A percentile compares a stretch with the other conserved stretches of the same genome.
Evolutionary conservation across 1,140 invertebrate species (phyloP).

Genomic region (Aporrectodea caliginosa): DNA sequence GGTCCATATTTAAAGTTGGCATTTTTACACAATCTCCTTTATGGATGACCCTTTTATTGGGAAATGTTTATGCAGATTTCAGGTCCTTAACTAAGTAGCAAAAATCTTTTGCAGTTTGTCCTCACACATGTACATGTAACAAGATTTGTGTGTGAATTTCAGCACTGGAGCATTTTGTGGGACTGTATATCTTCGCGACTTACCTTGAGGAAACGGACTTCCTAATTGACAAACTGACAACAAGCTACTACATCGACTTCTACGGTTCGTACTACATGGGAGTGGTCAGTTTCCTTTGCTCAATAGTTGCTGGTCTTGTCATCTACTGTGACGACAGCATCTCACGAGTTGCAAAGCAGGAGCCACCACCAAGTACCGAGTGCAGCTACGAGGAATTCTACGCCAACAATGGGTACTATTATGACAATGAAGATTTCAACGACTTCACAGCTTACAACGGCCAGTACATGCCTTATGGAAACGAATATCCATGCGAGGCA

Average conservation of each 20-base stretch:
- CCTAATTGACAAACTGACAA: neutral
- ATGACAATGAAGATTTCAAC: constrained; percentile 5
- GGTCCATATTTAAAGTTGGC: no score
- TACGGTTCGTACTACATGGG: constrained; percentile 26
- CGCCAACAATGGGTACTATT: constrained; percentile 7
- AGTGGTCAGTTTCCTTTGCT: constrained; percentile 20
- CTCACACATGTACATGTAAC: no score
- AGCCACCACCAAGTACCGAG: neutral
- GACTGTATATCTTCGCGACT: constrained; percentile 19
- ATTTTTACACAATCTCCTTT: no score
- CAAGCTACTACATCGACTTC: constrained; percentile 20
- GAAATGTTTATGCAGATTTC: no score
- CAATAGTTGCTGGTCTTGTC: constrained; percentile 8
- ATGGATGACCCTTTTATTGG: no score
- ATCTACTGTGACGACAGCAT: constrained; percentile 10
- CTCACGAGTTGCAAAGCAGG: neutral
- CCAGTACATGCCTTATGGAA: neutral
- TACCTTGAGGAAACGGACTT: constrained; percentile 25
- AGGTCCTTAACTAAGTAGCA: no score
- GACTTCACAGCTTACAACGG: neutral
- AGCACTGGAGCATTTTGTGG: constrained; percentile 27
- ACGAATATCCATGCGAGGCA: no score
- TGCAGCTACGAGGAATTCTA: neutral
- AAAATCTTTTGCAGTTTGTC: no score
- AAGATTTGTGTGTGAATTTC: no score